These are phyloP conservation scores for Pentalonia nigronervosa DNA, from an alignment of 1,140 invertebrate species.

Conservation along the genomic window DNA sequence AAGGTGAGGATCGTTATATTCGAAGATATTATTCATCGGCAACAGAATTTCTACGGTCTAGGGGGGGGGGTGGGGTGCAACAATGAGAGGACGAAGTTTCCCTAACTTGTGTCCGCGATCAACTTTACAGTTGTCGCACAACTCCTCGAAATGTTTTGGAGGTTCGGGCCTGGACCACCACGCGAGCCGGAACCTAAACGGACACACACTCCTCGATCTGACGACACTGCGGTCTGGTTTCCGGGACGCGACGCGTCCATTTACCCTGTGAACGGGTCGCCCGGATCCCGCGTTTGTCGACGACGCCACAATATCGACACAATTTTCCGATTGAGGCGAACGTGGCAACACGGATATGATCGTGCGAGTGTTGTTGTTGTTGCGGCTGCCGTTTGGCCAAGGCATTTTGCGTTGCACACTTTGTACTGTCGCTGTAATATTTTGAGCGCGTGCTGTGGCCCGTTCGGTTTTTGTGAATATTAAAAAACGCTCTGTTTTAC, in stretches of 20 bases:
- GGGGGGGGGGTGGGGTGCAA: not conserved
- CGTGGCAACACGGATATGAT: not conserved
- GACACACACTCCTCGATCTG: not conserved
- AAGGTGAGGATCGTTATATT: not conserved
- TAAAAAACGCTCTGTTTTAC: not conserved
- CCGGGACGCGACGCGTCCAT: not conserved
- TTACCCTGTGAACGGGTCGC: not conserved
- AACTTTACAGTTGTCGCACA: slow-evolving; percentile 18
- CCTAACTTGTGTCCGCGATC: not conserved
- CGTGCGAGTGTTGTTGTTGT: not conserved
- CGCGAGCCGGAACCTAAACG: slow-evolving; percentile 30
- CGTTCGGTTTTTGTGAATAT: not conserved
- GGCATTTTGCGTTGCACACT: slow-evolving; percentile 1
- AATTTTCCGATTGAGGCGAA: not conserved
- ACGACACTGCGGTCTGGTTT: not conserved
- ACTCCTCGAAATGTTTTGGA: not conserved
- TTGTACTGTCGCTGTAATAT: not conserved
- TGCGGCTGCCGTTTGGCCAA: not conserved
- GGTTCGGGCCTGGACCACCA: slow-evolving; percentile 8
- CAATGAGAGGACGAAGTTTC: not conserved
- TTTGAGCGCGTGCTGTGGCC: not conserved
- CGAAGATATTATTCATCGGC: not conserved
- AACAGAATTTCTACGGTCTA: not conserved
- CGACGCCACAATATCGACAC: not conserved
- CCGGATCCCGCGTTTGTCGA: not conserved